phyloP scores from a whole-genome alignment of 2,113 vertebrate genomes.

The Cinclus cinclus region DNA sequence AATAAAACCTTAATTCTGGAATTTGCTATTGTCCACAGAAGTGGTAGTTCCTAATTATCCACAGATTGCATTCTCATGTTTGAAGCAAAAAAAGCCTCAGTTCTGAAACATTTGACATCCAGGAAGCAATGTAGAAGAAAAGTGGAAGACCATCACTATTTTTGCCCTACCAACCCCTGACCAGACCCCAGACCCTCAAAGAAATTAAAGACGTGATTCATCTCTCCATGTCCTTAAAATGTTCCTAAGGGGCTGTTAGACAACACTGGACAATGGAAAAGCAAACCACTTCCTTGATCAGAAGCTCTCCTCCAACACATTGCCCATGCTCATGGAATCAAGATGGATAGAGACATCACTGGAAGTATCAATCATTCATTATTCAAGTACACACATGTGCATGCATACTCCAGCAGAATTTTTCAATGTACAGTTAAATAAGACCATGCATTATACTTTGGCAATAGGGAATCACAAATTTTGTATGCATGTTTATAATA shows the following conservation, averaged over 20 bases:
- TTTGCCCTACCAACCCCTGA: neutral
- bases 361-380: neutral
- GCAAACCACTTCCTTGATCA: neutral
- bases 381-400: neutral
- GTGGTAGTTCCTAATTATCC: neutral
- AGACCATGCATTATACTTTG: neutral
- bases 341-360: neutral
- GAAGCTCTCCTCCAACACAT: neutral
- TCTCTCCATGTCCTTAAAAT: neutral
- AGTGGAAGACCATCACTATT: neutral
- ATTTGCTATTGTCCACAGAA: neutral
- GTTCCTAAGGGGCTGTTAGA: neutral
- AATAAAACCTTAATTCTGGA: neutral
- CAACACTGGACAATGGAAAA: neutral
- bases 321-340: neutral
- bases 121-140: neutral
- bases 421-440: neutral
- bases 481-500: neutral
- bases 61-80: neutral
- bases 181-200: neutral
- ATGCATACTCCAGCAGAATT: neutral
- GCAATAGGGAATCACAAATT: neutral
- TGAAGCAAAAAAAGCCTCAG: neutral
- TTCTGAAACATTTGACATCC: neutral
- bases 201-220: neutral